Conservation (phyloP, 2,113 vertebrate genomes). For the Dromas ardeola region DNA sequence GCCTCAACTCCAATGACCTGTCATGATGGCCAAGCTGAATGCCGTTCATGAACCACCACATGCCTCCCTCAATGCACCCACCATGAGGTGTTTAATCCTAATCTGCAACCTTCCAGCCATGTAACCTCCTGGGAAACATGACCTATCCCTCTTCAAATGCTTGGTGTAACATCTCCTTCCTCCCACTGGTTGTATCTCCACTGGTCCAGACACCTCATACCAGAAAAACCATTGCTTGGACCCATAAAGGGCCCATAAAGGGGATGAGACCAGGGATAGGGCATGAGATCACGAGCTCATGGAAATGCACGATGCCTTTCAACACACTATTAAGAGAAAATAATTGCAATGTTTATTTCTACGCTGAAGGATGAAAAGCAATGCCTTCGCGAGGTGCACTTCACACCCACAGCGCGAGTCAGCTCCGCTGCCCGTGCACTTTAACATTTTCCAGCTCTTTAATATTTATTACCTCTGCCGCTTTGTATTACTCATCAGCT, state of each 20-base stretch:
- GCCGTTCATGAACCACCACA: fast-evolving
- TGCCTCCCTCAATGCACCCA: neutral
- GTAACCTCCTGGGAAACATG: neutral
- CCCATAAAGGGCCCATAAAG: neutral
- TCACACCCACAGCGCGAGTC: neutral
- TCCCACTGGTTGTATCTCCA: neutral
- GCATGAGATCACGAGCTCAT: neutral
- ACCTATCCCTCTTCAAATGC: neutral
- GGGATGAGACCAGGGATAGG: neutral
- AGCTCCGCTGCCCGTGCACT: neutral
- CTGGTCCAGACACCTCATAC: neutral
- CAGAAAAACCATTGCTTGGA: neutral
- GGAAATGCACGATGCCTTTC: fast-evolving
- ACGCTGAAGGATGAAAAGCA: neutral
- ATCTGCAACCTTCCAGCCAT: neutral
- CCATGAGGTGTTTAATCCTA: neutral
- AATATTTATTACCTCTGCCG: conserved; percentile 62
- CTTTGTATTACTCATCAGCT: conserved; percentile 56
- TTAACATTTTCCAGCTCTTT: conserved; percentile 39
- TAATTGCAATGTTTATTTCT: neutral
- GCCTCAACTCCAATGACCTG: neutral
- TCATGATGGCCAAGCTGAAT: neutral
- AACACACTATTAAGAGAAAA: neutral
- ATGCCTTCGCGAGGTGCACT: neutral
- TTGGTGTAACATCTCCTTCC: neutral